phyloP scores from a whole-genome alignment of 2,113 vertebrate species.

The Cephalopholis sonnerati region DNA sequence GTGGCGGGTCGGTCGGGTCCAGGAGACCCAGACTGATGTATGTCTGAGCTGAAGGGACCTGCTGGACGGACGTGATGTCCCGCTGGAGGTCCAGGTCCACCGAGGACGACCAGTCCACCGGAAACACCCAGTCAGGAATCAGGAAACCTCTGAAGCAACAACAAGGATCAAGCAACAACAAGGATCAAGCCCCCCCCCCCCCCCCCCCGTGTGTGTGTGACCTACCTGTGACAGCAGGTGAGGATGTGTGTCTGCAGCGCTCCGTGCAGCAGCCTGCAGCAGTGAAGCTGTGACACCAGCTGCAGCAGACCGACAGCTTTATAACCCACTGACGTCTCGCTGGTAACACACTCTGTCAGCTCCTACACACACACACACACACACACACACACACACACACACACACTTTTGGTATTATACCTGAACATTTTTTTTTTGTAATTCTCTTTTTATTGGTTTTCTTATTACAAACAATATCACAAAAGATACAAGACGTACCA shows the following conservation, averaged over 20 bases:
- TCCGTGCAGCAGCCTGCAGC: constrained; percentile 87
- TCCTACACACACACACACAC: constrained; percentile 4
- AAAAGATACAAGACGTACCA: too few relatives aligned
- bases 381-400: constrained; percentile 6
- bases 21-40: constrained; percentile 86
- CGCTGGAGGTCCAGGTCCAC: constrained; percentile 85
- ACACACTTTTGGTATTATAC: background rate
- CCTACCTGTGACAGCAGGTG: constrained; percentile 5
- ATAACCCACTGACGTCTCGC: background rate
- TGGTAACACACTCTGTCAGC: background rate
- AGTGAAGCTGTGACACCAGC: constrained; percentile 87
- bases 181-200: too few relatives aligned
- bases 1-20: constrained; percentile 80
- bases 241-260: constrained; percentile 80
- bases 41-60: constrained; percentile 82
- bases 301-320: constrained; percentile 72
- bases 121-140: constrained; percentile 24
- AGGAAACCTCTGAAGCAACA: background rate
- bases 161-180: background rate
- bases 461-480: too few relatives aligned
- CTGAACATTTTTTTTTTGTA: too few relatives aligned
- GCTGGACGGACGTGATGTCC: constrained; percentile 68
- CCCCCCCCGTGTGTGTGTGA: background rate
- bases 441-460: too few relatives aligned
- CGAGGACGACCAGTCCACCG: constrained; percentile 88